A percentile compares a stretch with the other conserved stretches of the same genome.
Evolutionary conservation across 2,113 vertebrate species (phyloP).

Genomic region (Peucedramus taeniatus): DNA sequence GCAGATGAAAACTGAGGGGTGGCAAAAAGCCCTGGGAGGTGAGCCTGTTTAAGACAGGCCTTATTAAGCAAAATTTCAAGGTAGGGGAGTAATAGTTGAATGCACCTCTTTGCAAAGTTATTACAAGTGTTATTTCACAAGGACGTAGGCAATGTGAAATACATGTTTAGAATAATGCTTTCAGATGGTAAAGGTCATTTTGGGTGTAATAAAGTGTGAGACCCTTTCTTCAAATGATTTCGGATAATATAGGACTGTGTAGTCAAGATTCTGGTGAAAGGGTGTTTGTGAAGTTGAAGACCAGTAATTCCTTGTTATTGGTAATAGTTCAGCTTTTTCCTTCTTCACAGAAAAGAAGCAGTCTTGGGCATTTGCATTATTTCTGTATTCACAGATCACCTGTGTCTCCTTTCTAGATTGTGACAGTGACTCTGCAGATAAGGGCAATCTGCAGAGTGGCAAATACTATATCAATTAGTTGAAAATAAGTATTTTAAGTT

Average conservation of each 20-base stretch:
- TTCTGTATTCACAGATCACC: neutral
- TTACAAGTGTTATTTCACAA: neutral
- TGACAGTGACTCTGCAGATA: neutral
- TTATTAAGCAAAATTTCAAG: conserved; percentile 30
- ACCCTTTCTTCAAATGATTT: neutral
- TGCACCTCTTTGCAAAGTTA: neutral
- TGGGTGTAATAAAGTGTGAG: neutral
- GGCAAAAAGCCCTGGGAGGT: neutral
- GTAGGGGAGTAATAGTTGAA: neutral
- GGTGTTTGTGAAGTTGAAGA: neutral
- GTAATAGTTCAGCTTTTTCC: neutral
- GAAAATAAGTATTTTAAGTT: neutral
- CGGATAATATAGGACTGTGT: neutral
- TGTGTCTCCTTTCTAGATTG: neutral
- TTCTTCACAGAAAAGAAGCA: neutral
- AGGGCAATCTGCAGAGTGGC: neutral
- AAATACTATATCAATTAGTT: neutral
- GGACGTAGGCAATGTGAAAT: neutral
- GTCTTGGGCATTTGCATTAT: neutral
- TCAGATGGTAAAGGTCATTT: neutral
- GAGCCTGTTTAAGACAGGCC: neutral
- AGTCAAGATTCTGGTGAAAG: neutral
- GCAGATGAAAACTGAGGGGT: neutral
- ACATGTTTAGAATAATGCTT: neutral
- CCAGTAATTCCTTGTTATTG: neutral